Base-by-base conservation (phyloP, 2,797 vertebrate genomes). In the Smutsia temminckii region DNA sequence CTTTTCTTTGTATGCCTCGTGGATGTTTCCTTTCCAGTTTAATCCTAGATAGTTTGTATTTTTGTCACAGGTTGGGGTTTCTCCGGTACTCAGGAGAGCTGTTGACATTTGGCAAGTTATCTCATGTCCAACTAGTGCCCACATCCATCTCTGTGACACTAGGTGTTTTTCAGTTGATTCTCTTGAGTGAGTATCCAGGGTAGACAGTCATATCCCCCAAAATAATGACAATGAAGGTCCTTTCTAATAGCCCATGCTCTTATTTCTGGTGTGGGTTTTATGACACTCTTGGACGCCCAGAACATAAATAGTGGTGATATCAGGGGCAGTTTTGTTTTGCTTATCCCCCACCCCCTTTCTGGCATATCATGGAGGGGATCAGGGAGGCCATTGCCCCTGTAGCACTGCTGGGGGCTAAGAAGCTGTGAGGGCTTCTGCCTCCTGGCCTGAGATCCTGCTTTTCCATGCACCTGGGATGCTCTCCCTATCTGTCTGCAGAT, bases 281-380 rank as follows among this genome's bases (percentile, higher is more conserved):
- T 14, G 23, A 3, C 27, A 0, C 21, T 20, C 27, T 6, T 46
- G 37, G 40, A 27, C 17, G 8, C 49, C 64, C 79, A 18, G 61
- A 14, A 32, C 21, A 23, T 20, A 18, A 55, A 11, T 3, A 11
- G 40, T 6, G 12, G 72, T 6, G 87, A n/a, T 23, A 8, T 8
- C 6, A 3, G 13, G 2, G 7, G 53, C 40, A 4, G 1, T 63
- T 74, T 79, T 34, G 29, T 63, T 74, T 79, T 34, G 29, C 71
- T 57, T 8, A 2, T 71, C 14, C 0, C 42, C 16, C 4, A 1
- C n/a, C 42, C 42, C 0, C 37, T 25, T 55, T 27, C 23, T 2
- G 8, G n/a, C 8, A 0, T 17, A 10, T 59, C 14, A 0, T 11
- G 27, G 32, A 40, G 53, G 68, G 75, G 21, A 27, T 17, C 0